phyloP scores from a whole-genome alignment of 2,797 vertebrate genomes.

The Sebastiscus albofasciatus region DNA sequence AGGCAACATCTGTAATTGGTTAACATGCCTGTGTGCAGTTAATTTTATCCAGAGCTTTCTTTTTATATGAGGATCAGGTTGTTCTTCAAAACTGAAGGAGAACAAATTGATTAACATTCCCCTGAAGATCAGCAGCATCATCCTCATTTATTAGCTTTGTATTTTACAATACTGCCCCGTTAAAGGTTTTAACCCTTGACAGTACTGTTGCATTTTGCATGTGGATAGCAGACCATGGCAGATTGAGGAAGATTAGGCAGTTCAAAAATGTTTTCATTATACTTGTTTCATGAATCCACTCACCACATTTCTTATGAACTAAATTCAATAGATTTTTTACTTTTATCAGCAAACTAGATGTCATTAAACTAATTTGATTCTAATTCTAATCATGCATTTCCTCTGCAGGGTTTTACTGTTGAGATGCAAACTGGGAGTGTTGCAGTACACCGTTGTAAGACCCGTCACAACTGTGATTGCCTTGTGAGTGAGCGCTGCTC shows the following conservation, averaged over 20 bases:
- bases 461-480: constrained; percentile 96
- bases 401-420: constrained; percentile 90
- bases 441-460: constrained; percentile 97
- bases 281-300: background rate
- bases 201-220: background rate
- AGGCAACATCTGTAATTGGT: constrained; percentile 16
- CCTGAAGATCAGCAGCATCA: background rate
- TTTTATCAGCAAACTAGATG: background rate
- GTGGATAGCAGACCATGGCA: background rate
- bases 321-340: background rate
- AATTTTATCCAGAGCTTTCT: constrained; percentile 10
- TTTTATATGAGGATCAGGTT: background rate
- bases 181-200: background rate
- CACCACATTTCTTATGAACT: background rate
- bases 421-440: constrained; percentile 95
- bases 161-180: background rate
- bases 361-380: background rate
- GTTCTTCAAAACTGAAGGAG: background rate
- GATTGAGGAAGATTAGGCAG: background rate
- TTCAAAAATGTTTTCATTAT: background rate
- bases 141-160: background rate
- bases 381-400: constrained; percentile 1
- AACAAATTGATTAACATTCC: background rate
- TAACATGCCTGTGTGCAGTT: constrained; percentile 19
- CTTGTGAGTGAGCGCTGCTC: constrained; percentile 86